A percentile compares a stretch with the other conserved stretches of the same genome.
These are phyloP conservation scores for Pseudocheirus occidentalis DNA, from an alignment of 2,797 vertebrate genomes.

Conservation along the genomic window DNA sequence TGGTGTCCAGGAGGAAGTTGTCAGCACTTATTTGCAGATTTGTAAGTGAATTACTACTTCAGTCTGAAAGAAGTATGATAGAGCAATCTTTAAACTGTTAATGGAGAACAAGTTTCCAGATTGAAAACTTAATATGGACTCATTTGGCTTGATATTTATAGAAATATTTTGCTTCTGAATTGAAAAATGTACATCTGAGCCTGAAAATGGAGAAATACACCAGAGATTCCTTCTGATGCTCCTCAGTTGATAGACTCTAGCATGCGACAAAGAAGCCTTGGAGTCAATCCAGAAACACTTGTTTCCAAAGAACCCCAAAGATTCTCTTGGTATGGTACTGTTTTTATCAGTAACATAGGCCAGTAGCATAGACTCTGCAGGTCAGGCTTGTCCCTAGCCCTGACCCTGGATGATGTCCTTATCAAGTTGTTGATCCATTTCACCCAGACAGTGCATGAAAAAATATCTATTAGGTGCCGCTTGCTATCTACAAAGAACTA, in stretches of 20 bases:
- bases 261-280: background rate
- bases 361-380: background rate
- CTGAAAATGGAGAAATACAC: background rate
- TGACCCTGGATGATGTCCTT: background rate
- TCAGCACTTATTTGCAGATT: constrained; percentile 23
- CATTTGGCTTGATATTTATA: background rate
- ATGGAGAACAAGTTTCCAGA: background rate
- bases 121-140: background rate
- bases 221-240: background rate
- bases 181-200: background rate
- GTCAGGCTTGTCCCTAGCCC: background rate
- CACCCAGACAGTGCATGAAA: background rate
- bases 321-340: background rate
- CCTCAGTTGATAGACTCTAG: background rate
- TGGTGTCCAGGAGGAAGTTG: constrained; percentile 15
- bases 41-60: constrained; percentile 29
- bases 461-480: background rate
- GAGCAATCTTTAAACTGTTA: background rate
- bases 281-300: background rate
- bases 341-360: background rate
- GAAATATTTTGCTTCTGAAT: constrained; percentile 20
- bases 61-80: background rate
- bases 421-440: constrained; percentile 39
- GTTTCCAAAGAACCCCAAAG: background rate
- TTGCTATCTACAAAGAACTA: background rate